phyloP scores from a whole-genome alignment of 2,113 vertebrate genomes.

The Pseudopipra pipra region DNA sequence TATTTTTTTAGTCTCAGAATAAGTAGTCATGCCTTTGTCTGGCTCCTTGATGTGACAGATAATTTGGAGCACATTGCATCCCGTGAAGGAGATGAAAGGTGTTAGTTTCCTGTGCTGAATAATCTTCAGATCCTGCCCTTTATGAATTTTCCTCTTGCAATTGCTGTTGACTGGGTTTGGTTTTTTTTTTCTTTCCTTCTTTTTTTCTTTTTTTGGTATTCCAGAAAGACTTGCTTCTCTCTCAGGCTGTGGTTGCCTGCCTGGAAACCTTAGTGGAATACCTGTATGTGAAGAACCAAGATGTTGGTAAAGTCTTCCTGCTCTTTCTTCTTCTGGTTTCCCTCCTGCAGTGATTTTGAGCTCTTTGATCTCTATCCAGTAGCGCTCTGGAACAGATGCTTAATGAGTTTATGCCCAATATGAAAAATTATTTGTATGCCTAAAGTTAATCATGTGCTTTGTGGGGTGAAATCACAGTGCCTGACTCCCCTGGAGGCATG shows the following conservation, averaged over 20 bases:
- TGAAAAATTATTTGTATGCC: not conserved
- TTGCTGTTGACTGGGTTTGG: not conserved
- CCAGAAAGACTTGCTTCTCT: conserved; percentile 86
- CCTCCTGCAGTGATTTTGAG: conserved; percentile 1
- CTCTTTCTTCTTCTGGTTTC: not conserved
- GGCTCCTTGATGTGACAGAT: conserved; percentile 11
- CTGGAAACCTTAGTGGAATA: conserved; percentile 85
- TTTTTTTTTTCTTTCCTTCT: not conserved
- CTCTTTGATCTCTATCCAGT: not conserved
- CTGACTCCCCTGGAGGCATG: not conserved
- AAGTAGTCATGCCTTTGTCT: not conserved
- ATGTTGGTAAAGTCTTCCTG: conserved; percentile 75
- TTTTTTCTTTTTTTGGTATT: conserved; percentile 29
- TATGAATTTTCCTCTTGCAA: not conserved
- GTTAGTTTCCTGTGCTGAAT: conserved; percentile 19
- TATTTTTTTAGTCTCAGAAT: not conserved
- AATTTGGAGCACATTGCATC: not conserved
- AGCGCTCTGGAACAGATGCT: not conserved
- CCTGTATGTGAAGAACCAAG: conserved; percentile 76
- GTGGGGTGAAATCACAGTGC: not conserved
- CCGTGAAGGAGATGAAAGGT: conserved; percentile 10
- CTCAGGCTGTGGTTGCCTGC: conserved; percentile 82
- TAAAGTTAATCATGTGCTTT: not conserved
- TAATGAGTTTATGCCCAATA: not conserved
- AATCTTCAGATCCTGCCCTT: conserved; percentile 6